Evolutionary conservation across 2,888 invertebrate genomes (phyloP).

Genomic region (Lochmaea capreae): DNA sequence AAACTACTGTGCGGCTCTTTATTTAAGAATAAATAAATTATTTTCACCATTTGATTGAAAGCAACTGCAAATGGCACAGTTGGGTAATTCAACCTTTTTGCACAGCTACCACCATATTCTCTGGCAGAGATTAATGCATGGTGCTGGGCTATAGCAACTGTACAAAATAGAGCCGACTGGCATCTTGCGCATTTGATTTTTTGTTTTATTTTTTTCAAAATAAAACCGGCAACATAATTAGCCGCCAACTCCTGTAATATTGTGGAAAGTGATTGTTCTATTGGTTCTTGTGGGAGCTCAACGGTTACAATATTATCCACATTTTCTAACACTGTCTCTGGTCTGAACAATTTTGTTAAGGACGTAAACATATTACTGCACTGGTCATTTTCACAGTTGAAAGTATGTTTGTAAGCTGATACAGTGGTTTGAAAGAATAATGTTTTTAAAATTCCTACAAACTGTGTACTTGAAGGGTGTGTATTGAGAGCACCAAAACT

Average conservation of each 20-base stretch:
- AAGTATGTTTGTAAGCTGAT: conserved; percentile 18
- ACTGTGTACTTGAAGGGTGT: conserved; percentile 23
- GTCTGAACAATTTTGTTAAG: conserved; percentile 5
- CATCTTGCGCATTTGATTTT: neutral
- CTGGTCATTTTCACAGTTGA: conserved; percentile 27
- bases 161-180: neutral
- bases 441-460: conserved; percentile 22
- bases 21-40: too few relatives aligned
- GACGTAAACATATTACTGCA: conserved; percentile 16
- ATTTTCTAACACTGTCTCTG: too few relatives aligned
- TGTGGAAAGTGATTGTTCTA: too few relatives aligned
- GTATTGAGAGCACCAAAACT: conserved; percentile 15
- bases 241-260: too few relatives aligned
- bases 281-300: too few relatives aligned
- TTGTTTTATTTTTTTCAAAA: neutral
- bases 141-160: neutral
- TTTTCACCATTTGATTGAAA: too few relatives aligned
- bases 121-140: neutral
- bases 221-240: too few relatives aligned
- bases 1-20: too few relatives aligned
- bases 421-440: conserved; percentile 14
- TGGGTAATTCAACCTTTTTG: neutral
- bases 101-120: neutral
- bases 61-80: neutral
- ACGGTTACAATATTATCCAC: too few relatives aligned